phyloP scores from a whole-genome alignment of 2,888 invertebrate species.

The Digitonthophagus gazella region DNA sequence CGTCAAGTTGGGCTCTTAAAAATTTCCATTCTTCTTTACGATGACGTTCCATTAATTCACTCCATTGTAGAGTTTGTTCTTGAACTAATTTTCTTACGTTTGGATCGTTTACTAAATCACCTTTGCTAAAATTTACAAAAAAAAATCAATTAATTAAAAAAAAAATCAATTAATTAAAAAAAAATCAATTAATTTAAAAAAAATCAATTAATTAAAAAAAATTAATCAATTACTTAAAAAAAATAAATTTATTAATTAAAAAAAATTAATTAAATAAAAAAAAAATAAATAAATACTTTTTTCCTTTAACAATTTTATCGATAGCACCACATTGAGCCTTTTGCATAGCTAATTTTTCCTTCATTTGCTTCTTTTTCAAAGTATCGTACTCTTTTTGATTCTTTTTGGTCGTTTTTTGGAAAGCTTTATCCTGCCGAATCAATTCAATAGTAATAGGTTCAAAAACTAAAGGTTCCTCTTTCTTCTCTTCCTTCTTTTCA shows the following conservation, averaged over 20 bases:
- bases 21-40: conserved; percentile 81
- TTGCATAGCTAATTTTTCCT: conserved; percentile 88
- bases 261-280: conserved; percentile 11
- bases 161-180: conserved; percentile 15
- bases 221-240: conserved; percentile 14
- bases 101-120: conserved; percentile 75
- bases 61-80: conserved; percentile 95
- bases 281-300: conserved; percentile 62
- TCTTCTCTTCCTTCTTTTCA: conserved; percentile 66
- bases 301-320: conserved; percentile 91
- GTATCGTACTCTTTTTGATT: conserved; percentile 94
- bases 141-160: conserved; percentile 12
- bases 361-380: conserved; percentile 87
- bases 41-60: conserved; percentile 81
- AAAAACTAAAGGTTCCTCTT: conserved; percentile 73
- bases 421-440: conserved; percentile 85
- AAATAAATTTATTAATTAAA: conserved; percentile 29
- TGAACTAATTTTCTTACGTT: conserved; percentile 78
- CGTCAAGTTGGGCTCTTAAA: conserved; percentile 77
- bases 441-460: conserved; percentile 89
- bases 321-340: conserved; percentile 88
- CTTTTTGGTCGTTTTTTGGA: conserved; percentile 88
- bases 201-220: conserved; percentile 33
- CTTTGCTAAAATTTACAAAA: conserved; percentile 65
- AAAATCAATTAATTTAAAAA: conserved; percentile 13